Evolutionary conservation across 2,797 vertebrate genomes (phyloP), one percentile per base, ranked within the genome.

Genomic region (Antrozous pallidus): DNA sequence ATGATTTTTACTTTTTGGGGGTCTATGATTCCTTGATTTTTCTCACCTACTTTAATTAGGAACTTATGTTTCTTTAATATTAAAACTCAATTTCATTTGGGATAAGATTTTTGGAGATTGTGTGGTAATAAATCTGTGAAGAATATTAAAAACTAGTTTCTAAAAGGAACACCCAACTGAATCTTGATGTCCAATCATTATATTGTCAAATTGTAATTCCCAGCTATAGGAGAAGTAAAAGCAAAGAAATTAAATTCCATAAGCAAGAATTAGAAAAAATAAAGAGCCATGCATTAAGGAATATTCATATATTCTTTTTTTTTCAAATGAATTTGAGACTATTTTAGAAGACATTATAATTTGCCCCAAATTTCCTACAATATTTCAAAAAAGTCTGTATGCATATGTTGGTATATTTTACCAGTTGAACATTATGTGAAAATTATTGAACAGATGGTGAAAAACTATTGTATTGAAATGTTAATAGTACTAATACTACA

Each of bases 31-130:
- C 33, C 80, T 90, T 54, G 5, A 33, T 51, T 38, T 56, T 71
- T 71, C 81, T 58, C 8, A 51, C 36, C 51, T 45, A 73, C 47
- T 88, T 92, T 87, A 95, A 89, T 71, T 91, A 87, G 73, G 18
- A 90, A 51, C 31, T 77, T 92, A 65, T 11, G 49, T 85, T 88
- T 22, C 28, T 33, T 88, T 49, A 84, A 28, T 79, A 74, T 49
- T 83, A 40, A 88, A 83, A 92, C 20, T 56, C 71, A 83, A 2
- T 70, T 10, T 87, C 40, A 82, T 70, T 96, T 91, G 26, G 11
- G 16, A 58, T 75, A 91, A 82, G 13, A 85, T 24, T 31, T 24
- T 31, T 88, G 38, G 47, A 9, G 12, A 40, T 49, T 1, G 8
- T 84, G 12, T 73, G 11, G 49, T 77, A 82, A 87, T 79, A 94